Evolutionary conservation across 2,888 invertebrate genomes (phyloP).

Genomic region (Lasioglossum calceatum): DNA sequence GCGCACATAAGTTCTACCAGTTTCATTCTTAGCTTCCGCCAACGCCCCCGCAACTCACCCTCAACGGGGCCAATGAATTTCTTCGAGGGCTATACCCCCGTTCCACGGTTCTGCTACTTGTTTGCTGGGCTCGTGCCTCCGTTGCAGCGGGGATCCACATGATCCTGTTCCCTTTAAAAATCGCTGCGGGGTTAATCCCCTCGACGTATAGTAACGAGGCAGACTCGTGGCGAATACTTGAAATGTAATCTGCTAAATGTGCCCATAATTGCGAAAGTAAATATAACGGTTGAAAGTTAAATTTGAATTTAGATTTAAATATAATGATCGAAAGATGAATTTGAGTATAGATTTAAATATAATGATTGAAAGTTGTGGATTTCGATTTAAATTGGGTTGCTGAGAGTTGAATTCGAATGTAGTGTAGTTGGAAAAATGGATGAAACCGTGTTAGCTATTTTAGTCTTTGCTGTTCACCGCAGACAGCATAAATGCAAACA

Average conservation of each 20-base stretch:
- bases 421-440: background rate
- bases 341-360: too few species aligned
- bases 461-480: background rate
- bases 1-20: background rate
- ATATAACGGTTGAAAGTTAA: too few species aligned
- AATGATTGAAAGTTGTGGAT: too few species aligned
- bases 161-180: background rate
- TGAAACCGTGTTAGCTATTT: background rate
- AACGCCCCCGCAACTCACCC: background rate
- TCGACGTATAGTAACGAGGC: too few species aligned
- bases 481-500: background rate
- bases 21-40: slow-evolving; percentile 35
- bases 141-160: background rate
- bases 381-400: too few species aligned
- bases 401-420: too few species aligned
- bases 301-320: too few species aligned
- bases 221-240: too few species aligned
- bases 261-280: too few species aligned
- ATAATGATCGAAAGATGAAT: too few species aligned
- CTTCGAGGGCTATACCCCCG: background rate
- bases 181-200: background rate
- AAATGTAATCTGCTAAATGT: too few species aligned
- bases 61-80: background rate
- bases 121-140: background rate
- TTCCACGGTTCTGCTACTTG: background rate